phyloP scores from a whole-genome alignment of 2,888 invertebrate genomes.

The Tinea pellionella region DNA sequence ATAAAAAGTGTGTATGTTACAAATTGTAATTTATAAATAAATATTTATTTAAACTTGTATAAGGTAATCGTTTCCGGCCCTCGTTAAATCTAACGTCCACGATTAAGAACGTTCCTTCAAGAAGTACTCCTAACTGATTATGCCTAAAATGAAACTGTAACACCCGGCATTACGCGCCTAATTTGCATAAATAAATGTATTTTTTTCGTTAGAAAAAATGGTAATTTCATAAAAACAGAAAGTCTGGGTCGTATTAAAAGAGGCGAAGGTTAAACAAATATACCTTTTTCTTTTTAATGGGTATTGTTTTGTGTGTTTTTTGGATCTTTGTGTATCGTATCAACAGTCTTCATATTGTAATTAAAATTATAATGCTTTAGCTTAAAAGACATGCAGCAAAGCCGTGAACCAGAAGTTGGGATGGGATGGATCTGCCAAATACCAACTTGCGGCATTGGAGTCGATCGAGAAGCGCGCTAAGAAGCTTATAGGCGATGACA shows the following conservation, averaged over 20 bases:
- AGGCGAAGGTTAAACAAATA: constrained; percentile 1
- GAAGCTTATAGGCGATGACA: too few relatives aligned
- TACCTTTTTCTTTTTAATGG: not conserved
- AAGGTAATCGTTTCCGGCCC: constrained; percentile 37
- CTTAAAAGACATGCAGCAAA: too few relatives aligned
- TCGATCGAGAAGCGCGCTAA: too few relatives aligned
- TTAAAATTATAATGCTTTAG: too few relatives aligned
- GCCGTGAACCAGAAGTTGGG: too few relatives aligned
- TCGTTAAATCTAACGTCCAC: constrained; percentile 48
- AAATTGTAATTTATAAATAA: not conserved
- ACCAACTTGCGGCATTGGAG: too few relatives aligned
- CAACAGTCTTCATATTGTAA: too few relatives aligned
- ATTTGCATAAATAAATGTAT: constrained; percentile 38
- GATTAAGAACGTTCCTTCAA: constrained; percentile 39
- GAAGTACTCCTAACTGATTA: constrained; percentile 44
- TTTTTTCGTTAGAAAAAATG: not conserved
- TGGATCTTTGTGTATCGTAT: not conserved
- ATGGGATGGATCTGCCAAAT: too few relatives aligned
- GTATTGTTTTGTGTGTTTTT: not conserved
- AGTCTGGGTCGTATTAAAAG: not conserved
- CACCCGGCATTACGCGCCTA: constrained; percentile 38
- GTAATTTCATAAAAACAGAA: not conserved
- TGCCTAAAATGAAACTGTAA: constrained; percentile 52
- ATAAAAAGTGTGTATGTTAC: too few relatives aligned
- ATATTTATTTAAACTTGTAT: constrained; percentile 32